Percentiles rank a stretch among this genome's conserved stretches.
phyloP scores from a whole-genome alignment of 30 jellyfish, hydroid and myxozoan genomes.

The Aurelia sp. region DNA sequence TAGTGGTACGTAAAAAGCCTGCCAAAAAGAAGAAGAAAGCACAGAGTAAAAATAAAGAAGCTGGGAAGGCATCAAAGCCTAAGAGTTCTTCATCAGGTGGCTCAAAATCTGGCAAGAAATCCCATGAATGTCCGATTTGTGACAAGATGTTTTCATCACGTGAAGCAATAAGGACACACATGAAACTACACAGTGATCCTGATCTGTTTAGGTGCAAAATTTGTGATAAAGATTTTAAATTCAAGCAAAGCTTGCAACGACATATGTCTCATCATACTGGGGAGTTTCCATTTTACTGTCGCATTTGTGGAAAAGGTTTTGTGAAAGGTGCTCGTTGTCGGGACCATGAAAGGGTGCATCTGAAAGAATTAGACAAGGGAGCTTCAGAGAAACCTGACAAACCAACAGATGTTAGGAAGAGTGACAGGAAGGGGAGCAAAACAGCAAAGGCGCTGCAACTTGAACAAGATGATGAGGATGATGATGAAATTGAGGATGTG shows the following conservation, averaged over 20 bases:
- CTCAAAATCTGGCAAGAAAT: slow-evolving; percentile 15
- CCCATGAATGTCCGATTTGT: slow-evolving; percentile 67
- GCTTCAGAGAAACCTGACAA: slow-evolving; percentile 47
- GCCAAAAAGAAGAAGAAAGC: slow-evolving; percentile 69
- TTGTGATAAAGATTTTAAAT: slow-evolving; percentile 67
- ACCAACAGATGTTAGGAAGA: slow-evolving; percentile 11
- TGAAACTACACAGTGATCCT: slow-evolving; percentile 72
- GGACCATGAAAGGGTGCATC: slow-evolving; percentile 67
- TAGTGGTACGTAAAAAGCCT: slow-evolving; percentile 62
- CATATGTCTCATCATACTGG: slow-evolving; percentile 75
- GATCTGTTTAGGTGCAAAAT: slow-evolving; percentile 63
- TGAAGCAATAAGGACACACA: slow-evolving; percentile 67
- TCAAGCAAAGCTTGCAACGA: slow-evolving; percentile 70
- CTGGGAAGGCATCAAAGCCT: slow-evolving; percentile 31
- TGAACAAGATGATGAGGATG: slow-evolving; percentile 51
- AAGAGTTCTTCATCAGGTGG: not conserved
- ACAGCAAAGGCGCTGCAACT: slow-evolving; percentile 33
- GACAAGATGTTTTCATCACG: slow-evolving; percentile 68
- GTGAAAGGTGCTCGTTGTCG: slow-evolving; percentile 75
- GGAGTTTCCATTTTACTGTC: slow-evolving; percentile 59
- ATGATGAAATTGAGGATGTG: slow-evolving; percentile 45
- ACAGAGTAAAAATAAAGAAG: slow-evolving; percentile 48
- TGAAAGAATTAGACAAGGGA: slow-evolving; percentile 60
- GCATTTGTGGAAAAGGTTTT: slow-evolving; percentile 68
- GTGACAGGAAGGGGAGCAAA: slow-evolving; percentile 33